Evolutionary conservation across 1,140 invertebrate genomes (phyloP).

Genomic region (Stenopsyche tienmushanensis): DNA sequence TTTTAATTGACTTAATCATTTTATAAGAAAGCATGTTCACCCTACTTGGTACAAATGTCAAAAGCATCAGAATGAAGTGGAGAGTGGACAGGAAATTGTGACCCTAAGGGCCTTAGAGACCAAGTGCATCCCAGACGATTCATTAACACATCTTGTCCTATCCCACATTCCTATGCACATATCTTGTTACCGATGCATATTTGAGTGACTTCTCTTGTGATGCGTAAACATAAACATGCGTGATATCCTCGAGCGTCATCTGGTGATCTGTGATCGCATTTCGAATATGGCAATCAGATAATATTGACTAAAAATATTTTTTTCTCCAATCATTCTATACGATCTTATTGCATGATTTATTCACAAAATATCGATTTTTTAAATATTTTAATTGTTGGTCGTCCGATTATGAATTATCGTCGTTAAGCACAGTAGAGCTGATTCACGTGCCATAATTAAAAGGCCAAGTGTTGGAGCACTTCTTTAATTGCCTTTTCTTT

Average conservation of each 20-base stretch:
- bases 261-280: no score
- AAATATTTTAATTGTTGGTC: neutral
- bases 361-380: no score
- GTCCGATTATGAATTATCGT: neutral
- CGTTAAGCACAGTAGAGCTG: neutral
- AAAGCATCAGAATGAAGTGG: no score
- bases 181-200: neutral
- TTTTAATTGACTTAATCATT: no score
- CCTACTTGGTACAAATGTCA: neutral
- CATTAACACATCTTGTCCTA: neutral
- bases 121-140: conserved; percentile 1
- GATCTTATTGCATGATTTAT: no score
- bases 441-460: conserved; percentile 12
- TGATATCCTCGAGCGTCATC: no score
- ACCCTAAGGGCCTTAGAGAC: conserved; percentile 1
- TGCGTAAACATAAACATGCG: no score
- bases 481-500: conserved; percentile 6
- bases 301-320: no score
- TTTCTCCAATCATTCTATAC: no score
- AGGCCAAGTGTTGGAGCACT: conserved; percentile 8
- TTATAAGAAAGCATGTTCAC: neutral
- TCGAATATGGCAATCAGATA: no score
- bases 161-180: neutral
- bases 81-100: conserved; percentile 3
- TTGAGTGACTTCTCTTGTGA: no score